Conservation (phyloP, 2,888 invertebrate genomes). For the Drosophila fungiperda region DNA sequence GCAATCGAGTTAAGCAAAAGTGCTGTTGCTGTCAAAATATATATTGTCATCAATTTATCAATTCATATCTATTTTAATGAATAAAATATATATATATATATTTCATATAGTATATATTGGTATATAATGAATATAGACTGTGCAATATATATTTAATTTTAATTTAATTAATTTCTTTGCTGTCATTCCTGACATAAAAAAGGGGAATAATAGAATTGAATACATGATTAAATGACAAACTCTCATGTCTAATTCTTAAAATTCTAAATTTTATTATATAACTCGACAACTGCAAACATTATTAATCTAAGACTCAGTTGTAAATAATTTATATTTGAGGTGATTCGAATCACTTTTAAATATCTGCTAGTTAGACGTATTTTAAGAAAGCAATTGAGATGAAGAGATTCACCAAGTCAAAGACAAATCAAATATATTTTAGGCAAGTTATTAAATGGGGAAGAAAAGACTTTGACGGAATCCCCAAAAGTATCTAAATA, state of each 20-base stretch:
- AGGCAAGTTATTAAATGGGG: too few species aligned
- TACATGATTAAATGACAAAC: background rate
- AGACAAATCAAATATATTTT: background rate
- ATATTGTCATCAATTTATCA: constrained; percentile 9
- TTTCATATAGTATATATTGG: background rate
- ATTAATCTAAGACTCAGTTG: background rate
- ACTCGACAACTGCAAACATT: background rate
- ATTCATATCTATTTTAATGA: background rate
- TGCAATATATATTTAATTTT: background rate
- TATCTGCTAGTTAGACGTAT: background rate
- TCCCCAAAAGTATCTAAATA: background rate
- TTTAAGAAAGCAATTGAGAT: background rate
- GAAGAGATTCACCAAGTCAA: background rate
- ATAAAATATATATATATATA: background rate
- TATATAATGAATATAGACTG: background rate
- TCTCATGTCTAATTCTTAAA: background rate
- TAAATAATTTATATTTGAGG: background rate
- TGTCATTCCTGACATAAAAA: background rate
- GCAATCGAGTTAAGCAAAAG: constrained; percentile 36
- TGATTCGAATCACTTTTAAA: background rate
- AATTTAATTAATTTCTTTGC: background rate
- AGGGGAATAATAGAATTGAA: background rate
- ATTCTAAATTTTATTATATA: background rate
- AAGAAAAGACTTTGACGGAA: background rate
- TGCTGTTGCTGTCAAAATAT: constrained; percentile 17